Evolutionary conservation across 1,140 invertebrate genomes (phyloP).

Genomic region (Theocolax elegans): DNA sequence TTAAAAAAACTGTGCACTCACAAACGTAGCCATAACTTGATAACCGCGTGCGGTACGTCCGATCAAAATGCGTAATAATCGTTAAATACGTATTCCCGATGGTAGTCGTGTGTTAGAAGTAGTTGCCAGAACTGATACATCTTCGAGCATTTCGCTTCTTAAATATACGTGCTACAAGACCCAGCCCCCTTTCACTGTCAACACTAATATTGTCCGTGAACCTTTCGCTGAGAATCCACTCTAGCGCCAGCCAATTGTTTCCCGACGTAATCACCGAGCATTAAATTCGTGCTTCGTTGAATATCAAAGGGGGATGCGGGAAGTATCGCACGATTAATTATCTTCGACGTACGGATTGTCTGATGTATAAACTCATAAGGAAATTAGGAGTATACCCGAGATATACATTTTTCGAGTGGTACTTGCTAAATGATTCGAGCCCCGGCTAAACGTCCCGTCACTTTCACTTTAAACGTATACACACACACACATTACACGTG

Average conservation of each 20-base stretch:
- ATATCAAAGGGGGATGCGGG: not conserved
- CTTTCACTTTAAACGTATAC: slow-evolving; percentile 17
- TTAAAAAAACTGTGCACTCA: slow-evolving; percentile 60
- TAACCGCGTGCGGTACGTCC: not conserved
- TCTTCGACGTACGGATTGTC: not conserved
- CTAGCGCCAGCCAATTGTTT: slow-evolving; percentile 29
- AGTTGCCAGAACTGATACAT: slow-evolving; percentile 61
- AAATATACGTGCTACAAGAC: slow-evolving; percentile 57
- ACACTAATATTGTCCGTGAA: slow-evolving; percentile 52
- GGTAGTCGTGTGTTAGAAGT: slow-evolving; percentile 5
- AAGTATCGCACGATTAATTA: slow-evolving; percentile 27
- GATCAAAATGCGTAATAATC: no score
- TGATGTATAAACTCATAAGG: not conserved
- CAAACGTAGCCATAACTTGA: slow-evolving; percentile 51
- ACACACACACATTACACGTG: no score
- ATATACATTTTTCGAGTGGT: no score
- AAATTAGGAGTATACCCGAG: not conserved
- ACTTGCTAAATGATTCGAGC: no score
- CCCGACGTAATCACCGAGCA: slow-evolving; percentile 20
- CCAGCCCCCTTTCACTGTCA: slow-evolving; percentile 63
- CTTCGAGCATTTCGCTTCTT: slow-evolving; percentile 62
- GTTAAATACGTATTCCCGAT: no score
- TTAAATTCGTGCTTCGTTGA: not conserved
- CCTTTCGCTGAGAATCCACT: slow-evolving; percentile 40
- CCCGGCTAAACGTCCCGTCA: not conserved